Evolutionary conservation across 2,113 vertebrate genomes (phyloP).

Genomic region (Phylloscopus trochilus): DNA sequence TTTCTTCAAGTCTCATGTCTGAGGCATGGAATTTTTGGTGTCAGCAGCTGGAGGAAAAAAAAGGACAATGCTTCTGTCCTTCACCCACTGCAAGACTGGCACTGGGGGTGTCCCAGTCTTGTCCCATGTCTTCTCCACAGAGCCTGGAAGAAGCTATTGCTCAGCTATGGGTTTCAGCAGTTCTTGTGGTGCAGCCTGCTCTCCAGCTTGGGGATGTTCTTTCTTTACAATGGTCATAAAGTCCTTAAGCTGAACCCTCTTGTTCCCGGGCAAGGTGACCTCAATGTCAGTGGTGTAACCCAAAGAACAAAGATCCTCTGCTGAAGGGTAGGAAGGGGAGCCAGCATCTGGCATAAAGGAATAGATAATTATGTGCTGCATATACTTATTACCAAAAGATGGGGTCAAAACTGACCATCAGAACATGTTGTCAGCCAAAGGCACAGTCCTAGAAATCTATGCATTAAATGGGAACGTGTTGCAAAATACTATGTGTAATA

Average conservation of each 20-base stretch:
- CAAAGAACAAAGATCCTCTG: neutral
- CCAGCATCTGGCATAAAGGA: neutral
- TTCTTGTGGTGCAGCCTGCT: neutral
- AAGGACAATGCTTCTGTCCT: fast-evolving
- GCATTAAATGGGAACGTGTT: neutral
- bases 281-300: neutral
- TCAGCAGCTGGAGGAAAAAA: neutral
- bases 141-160: neutral
- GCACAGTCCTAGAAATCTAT: neutral
- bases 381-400: neutral
- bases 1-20: neutral
- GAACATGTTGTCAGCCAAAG: neutral
- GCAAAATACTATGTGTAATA: neutral
- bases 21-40: neutral
- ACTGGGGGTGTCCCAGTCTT: neutral
- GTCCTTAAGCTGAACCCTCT: neutral
- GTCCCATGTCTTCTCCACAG: neutral
- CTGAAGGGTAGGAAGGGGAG: neutral
- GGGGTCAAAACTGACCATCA: neutral
- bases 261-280: neutral
- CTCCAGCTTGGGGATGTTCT: neutral
- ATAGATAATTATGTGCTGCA: neutral
- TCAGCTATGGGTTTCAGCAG: neutral
- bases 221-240: neutral
- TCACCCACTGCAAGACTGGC: fast-evolving